Base-by-base conservation (phyloP, 2,797 vertebrate species). In the Sebastes trivittatus region DNA sequence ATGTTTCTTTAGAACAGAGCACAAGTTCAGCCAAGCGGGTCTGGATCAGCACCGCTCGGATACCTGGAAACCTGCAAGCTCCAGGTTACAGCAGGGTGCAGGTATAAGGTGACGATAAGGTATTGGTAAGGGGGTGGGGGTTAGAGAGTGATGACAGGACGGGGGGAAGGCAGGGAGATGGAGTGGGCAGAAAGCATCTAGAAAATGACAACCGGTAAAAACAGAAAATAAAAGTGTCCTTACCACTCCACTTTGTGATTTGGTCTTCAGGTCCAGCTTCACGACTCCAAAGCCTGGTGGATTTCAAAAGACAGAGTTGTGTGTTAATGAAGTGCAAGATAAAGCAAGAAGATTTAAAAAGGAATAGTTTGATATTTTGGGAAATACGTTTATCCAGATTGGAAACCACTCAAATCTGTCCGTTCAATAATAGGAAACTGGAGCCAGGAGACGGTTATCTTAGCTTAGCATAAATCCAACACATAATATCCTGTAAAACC, bases 221-320 rank as follows among this genome's bases (percentile, higher is more conserved):
- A 46, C 5, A 46, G 14, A 46, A 9, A 58, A 20, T 9, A 23
- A 23, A 60, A 29, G 30, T 5, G 7, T 73, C 72, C 97, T 98
- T 90, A 99, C 98, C 96, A 99, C 97, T 88, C 97, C 98, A 78
- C 94, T 98, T 72, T 97, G 97, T 72, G 98, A 98, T 92, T 97
- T 99, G 84, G 98, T 98, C 95, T 96, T 99, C 82, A 99, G 81
- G 86, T 99, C 98, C 87, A 99, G 92, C 94, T 98, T 99, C 86
- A 99, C 97, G 66, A 97, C 92, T 63, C 98, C 98, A 80, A 99
- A 98, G 77, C 98, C 98, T 99, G 93, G 61, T 82, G 92, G 77
- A 76, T 68, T 58, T 27, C 14, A 87, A 7, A 61, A 75, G 5
- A n/a, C 6, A 60, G 7, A 82, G 2, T 0, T 2, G 5, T 13